Base-by-base conservation (phyloP, 1,140 invertebrate genomes). In the Globodera rostochiensis region DNA sequence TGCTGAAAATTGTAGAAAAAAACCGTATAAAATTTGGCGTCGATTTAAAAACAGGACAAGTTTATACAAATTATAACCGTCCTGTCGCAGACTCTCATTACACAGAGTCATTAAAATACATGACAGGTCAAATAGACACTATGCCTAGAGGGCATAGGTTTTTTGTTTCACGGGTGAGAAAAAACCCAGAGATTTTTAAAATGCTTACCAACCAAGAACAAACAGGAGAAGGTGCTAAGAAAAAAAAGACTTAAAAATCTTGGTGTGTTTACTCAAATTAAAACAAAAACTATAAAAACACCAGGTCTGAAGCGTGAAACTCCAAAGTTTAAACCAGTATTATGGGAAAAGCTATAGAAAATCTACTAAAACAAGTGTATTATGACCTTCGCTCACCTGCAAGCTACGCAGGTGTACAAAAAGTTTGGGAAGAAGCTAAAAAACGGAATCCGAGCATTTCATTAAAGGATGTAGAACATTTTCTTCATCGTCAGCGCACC, bases 371-470 rank as follows among this genome's bases (percentile, higher is more conserved):
- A 60, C 46, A 77, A 77, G n/a, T 83, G 9, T 83, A 83, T 49
- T 83, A 80, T 8, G 73, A 80, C 1, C n/a, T 77, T 8, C 47
- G 19, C 8, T 84, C 82, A 13, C 82, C 82, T 6, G 82, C 77
- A 15, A 49, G 25, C 50, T 83, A 83, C 50, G 50, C 82, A 7
- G 66, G 57, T 15, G 21, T 70, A 3, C 69, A 81, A 47, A 66
- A 64, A 11, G 21, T 83, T 5, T 83, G 5, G 19, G 11, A 64
- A 53, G 81, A 75, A 36, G 82, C 82, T 3, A 53, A 82, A 11
- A 57, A 81, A 66, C 9, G 75, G 13, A 25, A 25, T 19, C n/a
- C 81, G 19, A 81, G 15, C 21, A 80, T 85, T n/a, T 15, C 19
- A 2, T 49, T 25, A 19, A 21, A 67, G 4, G 50, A 80, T 11